Evolutionary conservation across 2,888 invertebrate genomes (phyloP).

Genomic region (Tuta absoluta): DNA sequence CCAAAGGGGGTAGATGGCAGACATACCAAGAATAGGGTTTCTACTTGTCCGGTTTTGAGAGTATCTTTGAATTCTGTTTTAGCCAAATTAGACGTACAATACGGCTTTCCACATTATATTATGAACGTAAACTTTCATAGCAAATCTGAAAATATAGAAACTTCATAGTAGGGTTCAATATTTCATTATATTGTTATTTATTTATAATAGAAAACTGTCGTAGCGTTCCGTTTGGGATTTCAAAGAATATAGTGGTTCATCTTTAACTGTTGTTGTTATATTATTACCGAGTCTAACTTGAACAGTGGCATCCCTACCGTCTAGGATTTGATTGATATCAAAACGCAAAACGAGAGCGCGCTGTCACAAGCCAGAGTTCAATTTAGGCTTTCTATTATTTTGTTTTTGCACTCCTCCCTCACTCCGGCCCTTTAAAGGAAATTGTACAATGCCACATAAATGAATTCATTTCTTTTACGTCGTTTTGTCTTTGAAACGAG

Average conservation of each 20-base stretch:
- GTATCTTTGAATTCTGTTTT: too few species aligned
- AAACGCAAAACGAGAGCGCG: constrained; percentile 57
- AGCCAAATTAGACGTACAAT: too few species aligned
- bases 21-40: background rate
- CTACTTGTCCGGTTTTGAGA: background rate
- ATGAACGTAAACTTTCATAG: too few species aligned
- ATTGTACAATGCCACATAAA: constrained; percentile 55
- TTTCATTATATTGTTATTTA: too few species aligned
- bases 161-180: too few species aligned
- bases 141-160: too few species aligned
- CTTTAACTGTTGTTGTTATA: too few species aligned
- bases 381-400: constrained; percentile 64
- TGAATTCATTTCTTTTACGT: constrained; percentile 61
- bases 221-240: too few species aligned
- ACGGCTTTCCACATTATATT: too few species aligned
- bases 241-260: too few species aligned
- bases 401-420: constrained; percentile 59
- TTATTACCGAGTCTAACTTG: constrained; percentile 39
- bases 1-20: constrained; percentile 7
- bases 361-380: constrained; percentile 66
- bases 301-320: constrained; percentile 47
- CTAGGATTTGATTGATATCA: constrained; percentile 66
- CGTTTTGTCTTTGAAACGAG: constrained; percentile 59
- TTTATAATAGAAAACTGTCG: too few species aligned
- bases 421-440: constrained; percentile 50